Percentiles rank a stretch among this genome's conserved stretches.
Conservation (phyloP, 2,797 vertebrate genomes). For the Dicrostonyx torquatus region DNA sequence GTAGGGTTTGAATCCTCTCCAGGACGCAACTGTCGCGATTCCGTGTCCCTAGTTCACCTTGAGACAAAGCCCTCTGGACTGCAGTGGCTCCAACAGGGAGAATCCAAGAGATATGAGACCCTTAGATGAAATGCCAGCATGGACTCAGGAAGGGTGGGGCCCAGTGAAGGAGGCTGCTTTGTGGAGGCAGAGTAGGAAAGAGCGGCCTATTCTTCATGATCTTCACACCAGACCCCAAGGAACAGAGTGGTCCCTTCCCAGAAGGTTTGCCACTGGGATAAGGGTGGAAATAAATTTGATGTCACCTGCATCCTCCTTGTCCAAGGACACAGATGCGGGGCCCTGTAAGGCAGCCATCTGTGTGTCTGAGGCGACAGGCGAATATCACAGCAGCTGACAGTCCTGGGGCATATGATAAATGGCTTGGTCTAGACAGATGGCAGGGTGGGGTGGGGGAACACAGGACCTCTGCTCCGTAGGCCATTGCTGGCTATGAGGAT, state of each 20-base stretch:
- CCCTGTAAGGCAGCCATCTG: background rate
- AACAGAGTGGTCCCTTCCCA: background rate
- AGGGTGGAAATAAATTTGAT: accelerated
- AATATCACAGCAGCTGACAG: background rate
- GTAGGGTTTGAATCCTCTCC: background rate
- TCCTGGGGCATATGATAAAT: background rate
- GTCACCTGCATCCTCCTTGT: background rate
- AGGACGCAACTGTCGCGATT: accelerated
- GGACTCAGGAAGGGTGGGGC: background rate
- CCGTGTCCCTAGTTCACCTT: too few relatives aligned
- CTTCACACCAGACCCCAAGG: background rate
- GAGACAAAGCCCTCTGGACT: accelerated
- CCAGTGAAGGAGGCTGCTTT: background rate
- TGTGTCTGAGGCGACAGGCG: accelerated
- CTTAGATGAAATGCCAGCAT: background rate
- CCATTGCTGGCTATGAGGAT: accelerated
- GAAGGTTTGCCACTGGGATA: background rate
- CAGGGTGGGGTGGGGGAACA: too few relatives aligned
- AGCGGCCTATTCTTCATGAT: accelerated
- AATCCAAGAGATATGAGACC: background rate
- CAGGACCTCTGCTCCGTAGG: background rate
- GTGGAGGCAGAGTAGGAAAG: background rate
- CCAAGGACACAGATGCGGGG: background rate
- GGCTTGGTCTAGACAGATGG: background rate
- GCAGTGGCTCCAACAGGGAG: background rate